Evolutionary conservation across 2,888 invertebrate genomes (phyloP), one percentile per base, ranked within the genome.

Genomic region (Xiphydria camelus): DNA sequence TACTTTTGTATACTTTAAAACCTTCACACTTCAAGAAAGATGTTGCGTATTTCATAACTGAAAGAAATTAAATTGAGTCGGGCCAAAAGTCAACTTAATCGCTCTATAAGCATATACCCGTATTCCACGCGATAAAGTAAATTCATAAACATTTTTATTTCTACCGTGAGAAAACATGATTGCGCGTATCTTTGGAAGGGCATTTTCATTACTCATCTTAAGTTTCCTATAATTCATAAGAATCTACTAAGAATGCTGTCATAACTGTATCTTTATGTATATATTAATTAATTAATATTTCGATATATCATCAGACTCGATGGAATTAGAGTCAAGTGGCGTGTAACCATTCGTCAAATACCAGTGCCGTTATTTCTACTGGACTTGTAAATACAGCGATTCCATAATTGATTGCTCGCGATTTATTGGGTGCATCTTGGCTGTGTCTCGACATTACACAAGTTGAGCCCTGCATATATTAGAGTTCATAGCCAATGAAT

Each of bases 221-320:
- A 38, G 22, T 42, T 12, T 20, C 18, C 18, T 15, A 15, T 29
- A 43, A 21, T 12, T 14, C 18, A 12, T 37, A 42, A 42, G 9
- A 26, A 37, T 22, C 9, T 9, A 10, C 5, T n/a, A 15, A 29
- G 15, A 29, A 12, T 29, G 15, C 15, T 17, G 15, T 34, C 34
- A 47, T 43, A 33, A 47, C 38, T 26, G 31, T 25, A 26, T 41
- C 52, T 45, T 41, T 47, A 46, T 54, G 49, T 57, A 57, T 38
- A 55, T 57, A 58, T 52, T 49, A 51, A 55, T 53, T 54, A 57
- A 50, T 57, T 49, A 49, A 52, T 54, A 51, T 52, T 64, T 57
- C 47, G 56, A 56, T 61, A 49, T n/a, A n/a, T n/a, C 56, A 44
- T 61, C 57, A 59, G 49, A 57, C 47, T 56, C 49, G 52, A 51